Percentiles rank a stretch among this genome's conserved stretches.
phyloP scores from a whole-genome alignment of 2,113 vertebrate species.

The Cyphomyrus discorhynchus region DNA sequence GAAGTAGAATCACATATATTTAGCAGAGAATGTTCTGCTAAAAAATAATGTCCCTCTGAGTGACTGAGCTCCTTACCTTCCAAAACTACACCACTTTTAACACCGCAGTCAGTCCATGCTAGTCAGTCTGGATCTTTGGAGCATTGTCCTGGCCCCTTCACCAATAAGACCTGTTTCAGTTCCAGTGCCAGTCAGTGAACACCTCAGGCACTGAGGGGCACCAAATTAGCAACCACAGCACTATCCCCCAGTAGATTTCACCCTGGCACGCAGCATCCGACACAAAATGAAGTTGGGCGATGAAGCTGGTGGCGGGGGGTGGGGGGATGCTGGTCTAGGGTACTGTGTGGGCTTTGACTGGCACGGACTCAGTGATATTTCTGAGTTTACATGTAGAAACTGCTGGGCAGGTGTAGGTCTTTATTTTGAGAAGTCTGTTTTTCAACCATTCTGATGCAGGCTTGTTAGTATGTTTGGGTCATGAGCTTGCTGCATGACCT shows the following conservation, averaged over 20 bases:
- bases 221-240: not conserved
- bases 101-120: not conserved
- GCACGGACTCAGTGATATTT: not conserved
- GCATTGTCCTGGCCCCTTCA: not conserved
- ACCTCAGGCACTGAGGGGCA: not conserved
- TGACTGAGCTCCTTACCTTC: not conserved
- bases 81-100: not conserved
- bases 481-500: not conserved
- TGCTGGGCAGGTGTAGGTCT: not conserved
- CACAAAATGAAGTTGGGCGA: not conserved
- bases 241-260: not conserved
- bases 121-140: not conserved
- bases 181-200: not conserved
- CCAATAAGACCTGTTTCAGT: not conserved
- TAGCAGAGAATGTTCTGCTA: not conserved
- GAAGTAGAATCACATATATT: not conserved
- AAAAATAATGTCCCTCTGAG: not conserved
- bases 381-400: not conserved
- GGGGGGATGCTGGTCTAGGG: too few species aligned
- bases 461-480: not conserved
- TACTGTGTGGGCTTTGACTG: not conserved
- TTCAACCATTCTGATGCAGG: not conserved
- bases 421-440: not conserved
- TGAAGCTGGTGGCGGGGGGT: not conserved
- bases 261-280: not conserved